Base-by-base conservation (phyloP, 2,888 invertebrate species). In the Mellilla xanthometata region DNA sequence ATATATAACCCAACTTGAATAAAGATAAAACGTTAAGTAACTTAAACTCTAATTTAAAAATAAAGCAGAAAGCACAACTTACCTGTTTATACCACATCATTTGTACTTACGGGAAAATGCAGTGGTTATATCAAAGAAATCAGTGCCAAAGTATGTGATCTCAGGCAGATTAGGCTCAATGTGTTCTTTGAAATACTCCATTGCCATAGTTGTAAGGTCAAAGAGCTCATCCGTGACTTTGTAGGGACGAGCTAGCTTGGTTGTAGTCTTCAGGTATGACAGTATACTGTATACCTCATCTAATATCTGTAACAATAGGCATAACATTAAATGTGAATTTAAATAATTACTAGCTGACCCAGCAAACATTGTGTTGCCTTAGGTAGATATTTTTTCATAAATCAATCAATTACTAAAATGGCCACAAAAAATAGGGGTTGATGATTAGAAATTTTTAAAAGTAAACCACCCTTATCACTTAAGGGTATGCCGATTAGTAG, bases 161-260 rank as follows among this genome's bases (percentile, higher is more conserved):
- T 96, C 96, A 24, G 97, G 97, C 68, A 97, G 90, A 58, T 94
- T 94, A 4, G 97, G 96, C 78, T 97, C 97, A 74, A 98, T 96
- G 67, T 95, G 94, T 79, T 98, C 97, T 78, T 97, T 97, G 81
- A 98, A 98, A 82, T 97, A 97, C 83, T 98, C 98, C 97, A 98
- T 97, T 23, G 98, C 98, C 98, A 98, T 98, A 26, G 97, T 97
- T 26, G 97, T 97, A 54, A 98, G 91, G 88, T 98, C 98, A 85
- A 97, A 96, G 44, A 98, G 90, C 81, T 98, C 97, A 86, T 97
- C 97, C 5, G 97, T 96, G 49, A 98, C 96, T 83, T 97, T 96
- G 81, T 96, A 97, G 31, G 97, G 96, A 68, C 96, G 92, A 54
- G 95, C 95, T 62, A 96, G 83, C 75, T 95, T 95, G 13, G 95